Evolutionary conservation across 92 coral and sea anemone species (phyloP).

Genomic region (Scolanthus callimorphus): DNA sequence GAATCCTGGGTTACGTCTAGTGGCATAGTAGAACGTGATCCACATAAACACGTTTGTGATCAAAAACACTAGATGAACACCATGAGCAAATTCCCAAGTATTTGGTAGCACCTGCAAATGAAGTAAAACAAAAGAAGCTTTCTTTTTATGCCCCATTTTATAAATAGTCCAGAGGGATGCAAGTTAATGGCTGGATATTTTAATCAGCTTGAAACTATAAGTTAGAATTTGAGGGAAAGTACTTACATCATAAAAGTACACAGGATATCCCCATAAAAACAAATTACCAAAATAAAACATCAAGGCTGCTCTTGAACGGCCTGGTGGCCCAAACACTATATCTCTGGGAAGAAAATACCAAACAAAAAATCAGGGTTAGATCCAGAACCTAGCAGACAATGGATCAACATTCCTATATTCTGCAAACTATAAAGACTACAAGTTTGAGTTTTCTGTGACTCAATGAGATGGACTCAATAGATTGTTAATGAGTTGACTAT

Average conservation of each 20-base stretch:
- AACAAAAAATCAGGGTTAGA: background rate
- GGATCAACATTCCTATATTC: too few species aligned
- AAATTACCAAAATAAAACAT: constrained; percentile 76
- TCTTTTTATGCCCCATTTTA: too few species aligned
- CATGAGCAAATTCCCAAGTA: constrained; percentile 60
- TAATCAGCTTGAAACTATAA: too few species aligned
- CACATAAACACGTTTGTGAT: constrained; percentile 77
- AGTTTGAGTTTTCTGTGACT: too few species aligned
- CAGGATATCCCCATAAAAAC: constrained; percentile 91
- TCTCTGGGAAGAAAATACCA: constrained; percentile 54
- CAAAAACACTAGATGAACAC: constrained; percentile 61
- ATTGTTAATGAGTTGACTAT: too few species aligned
- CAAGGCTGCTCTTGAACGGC: constrained; percentile 78
- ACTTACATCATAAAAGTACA: constrained; percentile 86
- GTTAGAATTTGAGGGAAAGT: too few species aligned
- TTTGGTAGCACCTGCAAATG: constrained; percentile 61
- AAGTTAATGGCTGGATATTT: too few species aligned
- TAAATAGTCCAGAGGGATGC: too few species aligned
- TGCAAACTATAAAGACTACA: too few species aligned
- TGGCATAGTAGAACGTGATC: constrained; percentile 72
- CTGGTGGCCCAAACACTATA: constrained; percentile 97
- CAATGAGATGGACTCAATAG: too few species aligned
- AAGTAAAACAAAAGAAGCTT: too few species aligned
- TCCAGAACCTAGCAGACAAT: background rate
- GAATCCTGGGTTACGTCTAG: constrained; percentile 79